Conservation (phyloP, 2,888 invertebrate species). For the Amiota communis region DNA sequence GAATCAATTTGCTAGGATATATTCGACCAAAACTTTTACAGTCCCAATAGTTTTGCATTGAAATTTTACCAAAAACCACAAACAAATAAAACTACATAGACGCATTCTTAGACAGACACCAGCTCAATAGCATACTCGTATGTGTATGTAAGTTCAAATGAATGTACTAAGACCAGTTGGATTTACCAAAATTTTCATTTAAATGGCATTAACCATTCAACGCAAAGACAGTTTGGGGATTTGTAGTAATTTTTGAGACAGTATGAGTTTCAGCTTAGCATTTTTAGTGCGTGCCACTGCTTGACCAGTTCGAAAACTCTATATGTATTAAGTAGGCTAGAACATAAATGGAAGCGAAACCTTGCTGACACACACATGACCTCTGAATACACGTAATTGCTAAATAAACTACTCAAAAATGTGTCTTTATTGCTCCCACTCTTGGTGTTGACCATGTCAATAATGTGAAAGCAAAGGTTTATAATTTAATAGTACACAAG, state of each 20-base stretch:
- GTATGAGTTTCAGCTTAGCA: background rate
- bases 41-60: background rate
- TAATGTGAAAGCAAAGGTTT: background rate
- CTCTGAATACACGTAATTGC: background rate
- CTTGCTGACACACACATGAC: background rate
- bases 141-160: no score
- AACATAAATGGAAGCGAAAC: slow-evolving; percentile 3
- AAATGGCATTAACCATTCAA: slow-evolving; percentile 60
- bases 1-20: slow-evolving; percentile 58
- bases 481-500: slow-evolving; percentile 3
- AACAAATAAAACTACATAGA: slow-evolving; percentile 21
- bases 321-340: background rate
- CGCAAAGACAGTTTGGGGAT: slow-evolving; percentile 49
- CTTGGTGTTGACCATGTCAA: background rate
- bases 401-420: slow-evolving; percentile 14
- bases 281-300: slow-evolving; percentile 14
- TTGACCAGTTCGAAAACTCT: background rate
- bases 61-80: slow-evolving; percentile 7
- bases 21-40: background rate
- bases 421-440: background rate
- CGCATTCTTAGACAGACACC: slow-evolving; percentile 27
- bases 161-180: slow-evolving; percentile 15
- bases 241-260: slow-evolving; percentile 2
- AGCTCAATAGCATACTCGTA: background rate
- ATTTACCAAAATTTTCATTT: slow-evolving; percentile 56